phyloP scores from a whole-genome alignment of 2,888 invertebrate genomes.

The Ophraella communa region DNA sequence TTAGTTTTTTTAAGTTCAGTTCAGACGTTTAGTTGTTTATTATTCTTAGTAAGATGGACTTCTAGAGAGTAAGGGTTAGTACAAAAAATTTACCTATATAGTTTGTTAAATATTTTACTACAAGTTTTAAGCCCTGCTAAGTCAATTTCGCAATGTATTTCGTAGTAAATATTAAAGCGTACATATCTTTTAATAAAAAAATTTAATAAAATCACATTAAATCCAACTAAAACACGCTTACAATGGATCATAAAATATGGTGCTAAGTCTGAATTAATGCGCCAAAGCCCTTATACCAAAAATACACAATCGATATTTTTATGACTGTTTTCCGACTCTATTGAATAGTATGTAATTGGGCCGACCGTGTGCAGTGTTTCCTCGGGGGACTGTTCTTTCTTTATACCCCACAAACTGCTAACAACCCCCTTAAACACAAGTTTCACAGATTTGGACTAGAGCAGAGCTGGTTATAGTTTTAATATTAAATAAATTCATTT shows the following conservation, averaged over 20 bases:
- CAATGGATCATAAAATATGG: background rate
- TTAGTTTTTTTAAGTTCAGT: too few relatives aligned
- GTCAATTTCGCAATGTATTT: too few relatives aligned
- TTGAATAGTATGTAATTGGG: constrained; percentile 21
- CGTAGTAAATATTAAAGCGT: too few relatives aligned
- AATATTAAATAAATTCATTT: background rate
- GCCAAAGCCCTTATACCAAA: background rate
- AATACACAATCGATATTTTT: constrained; percentile 4
- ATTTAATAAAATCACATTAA: background rate
- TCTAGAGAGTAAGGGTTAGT: too few relatives aligned
- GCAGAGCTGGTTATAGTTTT: background rate
- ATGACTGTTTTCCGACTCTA: constrained; percentile 10
- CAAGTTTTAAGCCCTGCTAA: too few relatives aligned
- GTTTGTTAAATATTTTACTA: too few relatives aligned
- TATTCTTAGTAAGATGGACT: too few relatives aligned
- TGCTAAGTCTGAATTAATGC: background rate
- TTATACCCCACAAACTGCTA: background rate
- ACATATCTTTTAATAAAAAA: background rate
- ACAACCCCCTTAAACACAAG: background rate
- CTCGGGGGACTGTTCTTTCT: constrained; percentile 6
- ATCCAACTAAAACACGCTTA: background rate
- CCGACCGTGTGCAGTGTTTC: constrained; percentile 20
- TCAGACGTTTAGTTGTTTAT: too few relatives aligned
- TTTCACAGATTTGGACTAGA: background rate
- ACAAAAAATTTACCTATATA: too few relatives aligned